Conservation (phyloP, 2,888 invertebrate species). For the Harmothoe impar region DNA sequence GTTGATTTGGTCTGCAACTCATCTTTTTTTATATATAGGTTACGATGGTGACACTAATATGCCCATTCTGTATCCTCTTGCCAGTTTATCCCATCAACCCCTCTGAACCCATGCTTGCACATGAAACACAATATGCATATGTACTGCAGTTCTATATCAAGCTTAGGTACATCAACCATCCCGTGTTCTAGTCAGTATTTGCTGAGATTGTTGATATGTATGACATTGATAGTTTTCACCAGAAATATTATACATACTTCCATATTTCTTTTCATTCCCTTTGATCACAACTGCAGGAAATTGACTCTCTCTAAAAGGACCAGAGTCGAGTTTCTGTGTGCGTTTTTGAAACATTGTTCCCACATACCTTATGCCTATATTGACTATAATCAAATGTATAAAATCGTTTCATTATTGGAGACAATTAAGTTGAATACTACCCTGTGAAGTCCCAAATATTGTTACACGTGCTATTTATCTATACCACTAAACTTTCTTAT, state of each 20-base stretch:
- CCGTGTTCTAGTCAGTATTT: slow-evolving; percentile 32
- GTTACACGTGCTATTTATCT: neutral
- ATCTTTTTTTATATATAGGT: neutral
- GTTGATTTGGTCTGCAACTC: neutral
- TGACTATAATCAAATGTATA: neutral
- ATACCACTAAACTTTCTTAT: neutral
- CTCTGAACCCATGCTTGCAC: neutral
- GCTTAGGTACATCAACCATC: neutral
- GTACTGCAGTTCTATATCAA: neutral
- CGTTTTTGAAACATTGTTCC: neutral
- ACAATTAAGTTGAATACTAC: neutral
- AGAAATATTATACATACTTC: slow-evolving; percentile 13
- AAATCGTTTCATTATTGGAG: neutral
- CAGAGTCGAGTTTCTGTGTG: neutral
- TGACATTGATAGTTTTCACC: neutral
- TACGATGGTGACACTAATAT: too few species aligned
- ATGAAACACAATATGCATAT: neutral
- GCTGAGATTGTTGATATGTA: neutral
- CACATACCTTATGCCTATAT: neutral
- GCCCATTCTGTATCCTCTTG: neutral
- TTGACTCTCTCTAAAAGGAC: neutral
- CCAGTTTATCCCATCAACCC: neutral
- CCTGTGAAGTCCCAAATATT: neutral
- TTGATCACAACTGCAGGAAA: neutral
- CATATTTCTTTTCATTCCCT: slow-evolving; percentile 30